Conservation (phyloP, 2,113 vertebrate species). For the Rattus rattus region DNA sequence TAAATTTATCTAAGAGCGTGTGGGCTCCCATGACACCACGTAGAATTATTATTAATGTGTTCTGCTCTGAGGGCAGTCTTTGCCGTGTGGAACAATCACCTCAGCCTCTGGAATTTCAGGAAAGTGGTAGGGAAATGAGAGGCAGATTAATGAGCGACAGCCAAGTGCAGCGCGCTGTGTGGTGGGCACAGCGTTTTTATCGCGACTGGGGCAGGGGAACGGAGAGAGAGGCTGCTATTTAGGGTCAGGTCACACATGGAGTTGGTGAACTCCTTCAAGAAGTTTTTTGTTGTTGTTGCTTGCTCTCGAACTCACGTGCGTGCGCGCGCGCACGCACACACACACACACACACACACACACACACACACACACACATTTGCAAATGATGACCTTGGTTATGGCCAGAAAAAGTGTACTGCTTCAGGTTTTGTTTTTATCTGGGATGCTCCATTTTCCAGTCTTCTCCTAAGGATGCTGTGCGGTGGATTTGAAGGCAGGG, state of each 20-base stretch:
- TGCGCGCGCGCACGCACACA: too few relatives aligned
- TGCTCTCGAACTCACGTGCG: too few relatives aligned
- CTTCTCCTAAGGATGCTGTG: background rate
- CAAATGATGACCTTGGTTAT: constrained; percentile 29
- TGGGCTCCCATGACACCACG: constrained; percentile 78
- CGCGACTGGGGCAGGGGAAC: constrained; percentile 4
- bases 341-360: too few relatives aligned
- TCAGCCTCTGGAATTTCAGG: constrained; percentile 76
- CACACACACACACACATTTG: background rate
- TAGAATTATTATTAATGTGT: constrained; percentile 83
- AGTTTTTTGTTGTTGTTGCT: background rate
- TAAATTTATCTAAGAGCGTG: constrained; percentile 84
- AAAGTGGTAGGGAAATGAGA: constrained; percentile 76
- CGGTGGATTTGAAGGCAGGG: constrained; percentile 17
- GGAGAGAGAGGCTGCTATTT: constrained; percentile 13
- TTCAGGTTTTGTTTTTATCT: constrained; percentile 14
- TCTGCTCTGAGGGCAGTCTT: constrained; percentile 79
- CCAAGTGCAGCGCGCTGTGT: constrained; percentile 65
- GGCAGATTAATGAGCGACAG: constrained; percentile 77
- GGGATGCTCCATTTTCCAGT: background rate
- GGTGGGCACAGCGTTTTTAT: constrained; percentile 63
- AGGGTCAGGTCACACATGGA: constrained; percentile 63
- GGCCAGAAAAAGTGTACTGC: constrained; percentile 32
- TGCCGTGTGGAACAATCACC: constrained; percentile 78
- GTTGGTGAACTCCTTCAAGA: constrained; percentile 49